Evolutionary conservation across 2,888 invertebrate genomes (phyloP).

Genomic region (Caenorhabditis sp.): DNA sequence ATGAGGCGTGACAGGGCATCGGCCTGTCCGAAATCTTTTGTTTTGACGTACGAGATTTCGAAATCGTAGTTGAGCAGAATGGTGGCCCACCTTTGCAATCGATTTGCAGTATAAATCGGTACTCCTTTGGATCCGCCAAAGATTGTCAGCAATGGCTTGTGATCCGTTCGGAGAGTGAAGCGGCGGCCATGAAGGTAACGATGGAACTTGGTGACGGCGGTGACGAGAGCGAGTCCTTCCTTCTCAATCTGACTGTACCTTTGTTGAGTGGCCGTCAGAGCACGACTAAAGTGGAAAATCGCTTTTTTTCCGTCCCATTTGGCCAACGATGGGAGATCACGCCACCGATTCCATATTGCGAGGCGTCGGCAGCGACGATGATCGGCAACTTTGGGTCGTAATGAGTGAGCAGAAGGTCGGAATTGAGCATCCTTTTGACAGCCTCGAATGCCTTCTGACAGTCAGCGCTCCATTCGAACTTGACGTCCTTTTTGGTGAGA

Average conservation of each 20-base stretch:
- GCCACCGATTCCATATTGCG: too few relatives aligned
- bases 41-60: too few relatives aligned
- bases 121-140: conserved; percentile 66
- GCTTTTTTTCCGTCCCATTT: conserved; percentile 78
- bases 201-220: conserved; percentile 79
- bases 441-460: conserved; percentile 34
- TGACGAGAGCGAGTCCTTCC: too few relatives aligned
- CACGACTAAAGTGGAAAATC: conserved; percentile 51
- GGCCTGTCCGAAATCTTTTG: too few relatives aligned
- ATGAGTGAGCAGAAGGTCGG: conserved; percentile 69
- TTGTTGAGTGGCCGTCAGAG: conserved; percentile 56
- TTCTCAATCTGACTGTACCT: conserved; percentile 72
- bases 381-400: conserved; percentile 76
- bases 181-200: conserved; percentile 79
- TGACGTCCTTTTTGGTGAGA: conserved; percentile 14
- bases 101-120: too few relatives aligned
- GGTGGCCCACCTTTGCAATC: too few relatives aligned
- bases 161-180: conserved; percentile 78
- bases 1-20: too few relatives aligned
- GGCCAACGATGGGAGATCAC: too few relatives aligned
- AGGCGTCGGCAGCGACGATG: conserved; percentile 78
- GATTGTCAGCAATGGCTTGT: conserved; percentile 77
- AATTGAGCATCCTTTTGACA: conserved; percentile 3
- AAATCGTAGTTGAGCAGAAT: too few relatives aligned
- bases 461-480: conserved; percentile 45